Evolutionary conservation across 2,113 vertebrate genomes (phyloP), one percentile per base, ranked within the genome.

Genomic region (Vicugna pacos): DNA sequence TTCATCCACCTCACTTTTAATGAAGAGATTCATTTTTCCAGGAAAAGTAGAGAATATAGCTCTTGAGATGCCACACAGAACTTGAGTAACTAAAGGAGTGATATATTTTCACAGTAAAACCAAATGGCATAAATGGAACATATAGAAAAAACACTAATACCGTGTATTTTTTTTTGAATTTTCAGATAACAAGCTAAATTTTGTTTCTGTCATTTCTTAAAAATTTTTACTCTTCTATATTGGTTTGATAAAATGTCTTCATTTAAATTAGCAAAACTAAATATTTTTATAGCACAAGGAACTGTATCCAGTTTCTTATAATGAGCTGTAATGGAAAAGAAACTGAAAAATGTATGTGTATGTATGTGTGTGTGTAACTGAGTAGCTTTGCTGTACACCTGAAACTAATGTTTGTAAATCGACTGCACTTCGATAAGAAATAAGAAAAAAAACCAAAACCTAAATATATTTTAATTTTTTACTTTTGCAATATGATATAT

Each of bases 251-350:
- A 96, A 70, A 76, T 93, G 3, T 58, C 48, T 85, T 4, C 42
- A 70, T 93, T 91, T 88, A 92, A 76, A 17, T 72, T 93, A 92
- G 30, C 8, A 93, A 83, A 88, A 67, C 28, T 84, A 86, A 79
- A 32, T 64, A 22, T 72, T 14, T 69, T 89, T 80, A 42, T 42
- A 42, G 38, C 38, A 42, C 38, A 5, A 42, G 38, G 38, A 42
- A 42, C 38, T 42, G 38, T 42, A 42, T 42, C 38, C 38, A 42
- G 38, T 42, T 42, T 42, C 38, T 42, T 42, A 5, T 4, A 42
- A 42, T 42, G 38, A 42, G 38, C 38, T 42, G 38, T 42, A 42
- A 42, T 42, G 38, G 38, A 42, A 42, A 42, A 42, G 38, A 42
- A 42, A 42, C 38, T 42, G 38, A 42, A 42, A 42, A 42, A 42